phyloP scores from a whole-genome alignment of 2,113 vertebrate genomes.

The Gallinago media region DNA sequence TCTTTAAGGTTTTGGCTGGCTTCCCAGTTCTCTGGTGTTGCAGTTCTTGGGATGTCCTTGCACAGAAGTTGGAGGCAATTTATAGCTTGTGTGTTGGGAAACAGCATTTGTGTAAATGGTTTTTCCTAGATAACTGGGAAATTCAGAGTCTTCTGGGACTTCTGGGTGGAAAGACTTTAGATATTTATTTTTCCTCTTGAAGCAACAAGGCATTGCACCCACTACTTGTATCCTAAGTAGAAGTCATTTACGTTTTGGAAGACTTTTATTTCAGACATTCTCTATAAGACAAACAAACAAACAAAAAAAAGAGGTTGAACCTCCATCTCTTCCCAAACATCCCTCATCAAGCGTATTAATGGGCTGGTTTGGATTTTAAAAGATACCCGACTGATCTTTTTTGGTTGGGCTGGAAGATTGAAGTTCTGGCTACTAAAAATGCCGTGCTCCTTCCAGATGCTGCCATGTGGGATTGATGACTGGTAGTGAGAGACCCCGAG shows the following conservation, averaged over 20 bases:
- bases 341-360: fast-evolving
- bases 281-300: not conserved
- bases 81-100: not conserved
- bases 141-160: not conserved
- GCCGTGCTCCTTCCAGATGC: not conserved
- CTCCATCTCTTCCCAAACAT: not conserved
- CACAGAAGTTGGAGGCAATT: not conserved
- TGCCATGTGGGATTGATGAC: fast-evolving
- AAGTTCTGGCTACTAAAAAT: not conserved
- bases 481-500: not conserved
- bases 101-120: not conserved
- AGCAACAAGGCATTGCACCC: not conserved
- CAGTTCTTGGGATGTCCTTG: slow-evolving; percentile 15
- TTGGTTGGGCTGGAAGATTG: not conserved
- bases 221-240: not conserved
- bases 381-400: not conserved
- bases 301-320: not conserved
- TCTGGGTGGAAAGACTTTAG: not conserved
- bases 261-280: not conserved
- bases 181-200: not conserved
- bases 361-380: not conserved
- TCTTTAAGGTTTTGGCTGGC: not conserved
- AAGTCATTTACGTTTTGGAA: not conserved
- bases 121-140: slow-evolving; percentile 18
- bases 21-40: not conserved